Evolutionary conservation across 2,797 vertebrate genomes (phyloP).

Genomic region (Rhinatrema bivittatum): DNA sequence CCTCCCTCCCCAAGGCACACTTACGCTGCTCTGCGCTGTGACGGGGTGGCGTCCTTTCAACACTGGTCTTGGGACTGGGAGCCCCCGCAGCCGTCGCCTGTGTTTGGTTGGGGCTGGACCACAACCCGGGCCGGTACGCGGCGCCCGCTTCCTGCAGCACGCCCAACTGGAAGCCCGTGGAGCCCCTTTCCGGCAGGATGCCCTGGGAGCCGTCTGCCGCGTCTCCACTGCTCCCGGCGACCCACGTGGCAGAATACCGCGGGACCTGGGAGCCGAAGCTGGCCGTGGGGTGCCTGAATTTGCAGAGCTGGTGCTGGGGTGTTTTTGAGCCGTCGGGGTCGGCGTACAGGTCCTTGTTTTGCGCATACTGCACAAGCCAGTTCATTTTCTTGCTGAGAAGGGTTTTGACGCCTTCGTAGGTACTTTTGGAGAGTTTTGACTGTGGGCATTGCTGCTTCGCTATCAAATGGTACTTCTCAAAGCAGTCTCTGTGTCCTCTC

Average conservation of each 20-base stretch:
- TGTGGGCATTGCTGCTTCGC: constrained; percentile 89
- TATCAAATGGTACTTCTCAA: constrained; percentile 95
- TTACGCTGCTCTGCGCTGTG: constrained; percentile 80
- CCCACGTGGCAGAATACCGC: constrained; percentile 80
- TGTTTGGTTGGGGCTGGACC: constrained; percentile 47
- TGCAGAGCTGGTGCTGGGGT: constrained; percentile 68
- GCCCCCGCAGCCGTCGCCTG: constrained; percentile 49
- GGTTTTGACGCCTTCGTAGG: constrained; percentile 89
- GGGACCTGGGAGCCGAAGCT: constrained; percentile 84
- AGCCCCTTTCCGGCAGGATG: constrained; percentile 62
- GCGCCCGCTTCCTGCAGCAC: constrained; percentile 52
- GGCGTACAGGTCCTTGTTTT: constrained; percentile 80
- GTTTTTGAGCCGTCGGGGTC: constrained; percentile 60
- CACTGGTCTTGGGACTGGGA: constrained; percentile 19
- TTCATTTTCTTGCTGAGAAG: constrained; percentile 87
- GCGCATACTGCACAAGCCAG: constrained; percentile 89
- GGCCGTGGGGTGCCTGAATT: constrained; percentile 76
- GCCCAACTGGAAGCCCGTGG: constrained; percentile 55
- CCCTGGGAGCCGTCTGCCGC: constrained; percentile 51
- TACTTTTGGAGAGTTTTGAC: constrained; percentile 79
- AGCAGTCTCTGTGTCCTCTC: constrained; percentile 93
- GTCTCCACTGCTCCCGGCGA: constrained; percentile 39
- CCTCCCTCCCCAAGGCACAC: no score
- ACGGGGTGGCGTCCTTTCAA: constrained; percentile 27
- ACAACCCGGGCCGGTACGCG: constrained; percentile 45